Evolutionary conservation across 2,888 invertebrate genomes (phyloP).

Genomic region (Charanyca ferruginea): DNA sequence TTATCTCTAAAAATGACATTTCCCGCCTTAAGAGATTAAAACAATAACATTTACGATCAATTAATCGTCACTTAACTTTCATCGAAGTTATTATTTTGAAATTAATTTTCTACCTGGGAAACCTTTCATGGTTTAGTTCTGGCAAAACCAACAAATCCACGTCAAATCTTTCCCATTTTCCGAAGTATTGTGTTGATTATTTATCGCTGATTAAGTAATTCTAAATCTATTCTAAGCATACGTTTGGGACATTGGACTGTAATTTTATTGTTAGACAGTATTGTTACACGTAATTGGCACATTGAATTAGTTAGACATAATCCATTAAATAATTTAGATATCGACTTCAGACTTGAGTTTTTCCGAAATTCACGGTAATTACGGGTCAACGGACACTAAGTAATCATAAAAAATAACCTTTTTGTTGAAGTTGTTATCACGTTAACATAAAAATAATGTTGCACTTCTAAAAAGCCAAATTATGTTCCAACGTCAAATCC

Average conservation of each 20-base stretch:
- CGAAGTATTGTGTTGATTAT: no score
- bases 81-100: background rate
- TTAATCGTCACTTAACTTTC: background rate
- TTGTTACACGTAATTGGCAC: no score
- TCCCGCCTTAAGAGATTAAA: background rate
- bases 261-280: no score
- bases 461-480: constrained; percentile 14
- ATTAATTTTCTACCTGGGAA: background rate
- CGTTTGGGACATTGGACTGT: no score
- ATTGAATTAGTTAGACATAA: no score
- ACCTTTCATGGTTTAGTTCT: background rate
- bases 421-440: constrained; percentile 25
- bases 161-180: no score
- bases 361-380: background rate
- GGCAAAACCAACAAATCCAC: no score
- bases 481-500: constrained; percentile 8
- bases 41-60: background rate
- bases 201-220: no score
- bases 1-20: constrained; percentile 22
- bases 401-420: constrained; percentile 21
- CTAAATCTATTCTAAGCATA: no score
- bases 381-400: background rate
- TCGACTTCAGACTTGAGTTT: background rate
- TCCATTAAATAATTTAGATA: no score
- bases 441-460: constrained; percentile 15